These are phyloP conservation scores for Butastur rufipennis DNA, from an alignment of 2,113 vertebrate genomes.

Conservation along the genomic window DNA sequence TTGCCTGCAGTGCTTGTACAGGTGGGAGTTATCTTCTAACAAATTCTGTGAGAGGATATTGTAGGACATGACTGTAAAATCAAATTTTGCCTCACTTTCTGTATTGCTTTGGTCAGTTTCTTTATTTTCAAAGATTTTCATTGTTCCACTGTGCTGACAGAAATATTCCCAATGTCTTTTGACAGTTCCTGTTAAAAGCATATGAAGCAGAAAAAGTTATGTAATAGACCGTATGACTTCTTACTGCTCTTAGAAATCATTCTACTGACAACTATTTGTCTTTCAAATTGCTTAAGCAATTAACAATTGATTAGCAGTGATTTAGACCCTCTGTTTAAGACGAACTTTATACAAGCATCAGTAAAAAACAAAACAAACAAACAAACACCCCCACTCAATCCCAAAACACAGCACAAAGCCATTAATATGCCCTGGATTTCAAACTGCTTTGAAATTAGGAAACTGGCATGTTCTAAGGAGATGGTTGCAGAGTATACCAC, in stretches of 20 bases:
- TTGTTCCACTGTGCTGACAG: slow-evolving; percentile 55
- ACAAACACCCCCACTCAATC: background rate
- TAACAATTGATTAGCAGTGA: background rate
- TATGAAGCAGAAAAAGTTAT: slow-evolving; percentile 11
- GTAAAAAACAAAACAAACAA: background rate
- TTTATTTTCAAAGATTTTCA: slow-evolving; percentile 24
- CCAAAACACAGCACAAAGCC: background rate
- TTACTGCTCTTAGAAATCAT: background rate
- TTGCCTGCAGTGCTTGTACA: slow-evolving; percentile 88
- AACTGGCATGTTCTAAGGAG: background rate
- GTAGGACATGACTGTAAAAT: slow-evolving; percentile 95
- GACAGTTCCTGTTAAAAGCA: slow-evolving; percentile 70
- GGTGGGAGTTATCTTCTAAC: slow-evolving; percentile 85
- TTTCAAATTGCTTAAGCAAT: background rate
- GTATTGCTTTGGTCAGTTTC: slow-evolving; percentile 30
- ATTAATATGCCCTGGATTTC: background rate
- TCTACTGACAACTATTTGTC: background rate
- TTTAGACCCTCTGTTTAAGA: background rate
- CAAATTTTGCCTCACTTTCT: slow-evolving; percentile 70
- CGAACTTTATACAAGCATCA: background rate
- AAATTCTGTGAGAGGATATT: slow-evolving; percentile 95
- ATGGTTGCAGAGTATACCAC: background rate
- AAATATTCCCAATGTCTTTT: slow-evolving; percentile 86
- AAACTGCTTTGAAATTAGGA: background rate
- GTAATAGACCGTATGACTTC: background rate